Conservation (phyloP, 2,113 vertebrate genomes). For the Strix aluco region DNA sequence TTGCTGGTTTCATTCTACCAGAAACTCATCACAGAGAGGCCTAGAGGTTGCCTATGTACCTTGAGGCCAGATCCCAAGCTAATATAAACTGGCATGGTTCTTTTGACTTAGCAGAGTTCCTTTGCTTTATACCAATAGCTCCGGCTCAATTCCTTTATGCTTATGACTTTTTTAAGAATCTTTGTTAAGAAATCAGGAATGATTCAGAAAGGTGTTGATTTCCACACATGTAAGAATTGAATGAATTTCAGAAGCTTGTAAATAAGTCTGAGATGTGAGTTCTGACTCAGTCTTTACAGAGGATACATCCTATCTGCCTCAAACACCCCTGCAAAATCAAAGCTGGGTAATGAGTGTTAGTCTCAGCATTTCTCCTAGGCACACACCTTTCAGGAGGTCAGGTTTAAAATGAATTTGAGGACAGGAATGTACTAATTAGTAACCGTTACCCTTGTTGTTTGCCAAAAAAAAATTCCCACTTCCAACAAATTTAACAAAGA, state of each 20-base stretch:
- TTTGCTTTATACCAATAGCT: background rate
- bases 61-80: constrained; percentile 3
- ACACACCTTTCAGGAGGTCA: background rate
- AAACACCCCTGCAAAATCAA: background rate
- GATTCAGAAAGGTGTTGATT: background rate
- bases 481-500: background rate
- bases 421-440: background rate
- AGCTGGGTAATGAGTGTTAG: background rate
- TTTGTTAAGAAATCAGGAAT: background rate
- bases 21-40: constrained; percentile 39
- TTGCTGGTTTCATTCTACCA: constrained; percentile 39
- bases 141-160: background rate
- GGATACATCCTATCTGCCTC: background rate
- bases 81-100: background rate
- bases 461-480: background rate
- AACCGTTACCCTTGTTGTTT: background rate
- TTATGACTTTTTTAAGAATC: background rate
- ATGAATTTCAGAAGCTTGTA: background rate
- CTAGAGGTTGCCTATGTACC: constrained; percentile 4
- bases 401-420: background rate
- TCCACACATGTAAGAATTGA: background rate
- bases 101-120: background rate
- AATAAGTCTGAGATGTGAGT: background rate
- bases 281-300: background rate
- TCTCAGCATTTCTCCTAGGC: background rate